These are phyloP conservation scores for Athrips mouffetella DNA, from an alignment of 2,888 invertebrate species.

Conservation along the genomic window DNA sequence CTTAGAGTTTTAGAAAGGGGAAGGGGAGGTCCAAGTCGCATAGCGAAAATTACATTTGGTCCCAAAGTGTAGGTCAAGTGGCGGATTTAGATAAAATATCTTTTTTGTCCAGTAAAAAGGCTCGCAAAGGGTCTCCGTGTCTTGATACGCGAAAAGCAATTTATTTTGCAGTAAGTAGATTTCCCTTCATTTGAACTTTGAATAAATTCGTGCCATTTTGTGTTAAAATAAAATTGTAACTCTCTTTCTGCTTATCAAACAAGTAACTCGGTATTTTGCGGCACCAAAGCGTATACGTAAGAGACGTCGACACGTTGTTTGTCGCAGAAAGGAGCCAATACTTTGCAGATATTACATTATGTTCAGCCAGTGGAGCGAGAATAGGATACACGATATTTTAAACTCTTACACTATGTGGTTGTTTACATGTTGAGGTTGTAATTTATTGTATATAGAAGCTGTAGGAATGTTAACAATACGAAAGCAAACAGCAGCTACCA, in stretches of 20 bases:
- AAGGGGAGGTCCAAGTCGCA: constrained; percentile 22
- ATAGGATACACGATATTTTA: background rate
- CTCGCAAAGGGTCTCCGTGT: background rate
- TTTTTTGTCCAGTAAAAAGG: constrained; percentile 10
- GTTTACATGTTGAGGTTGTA: no score
- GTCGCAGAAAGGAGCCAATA: background rate
- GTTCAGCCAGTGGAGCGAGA: background rate
- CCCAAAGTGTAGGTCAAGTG: constrained; percentile 18
- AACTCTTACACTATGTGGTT: no score
- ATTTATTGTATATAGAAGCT: background rate
- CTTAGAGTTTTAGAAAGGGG: constrained; percentile 41
- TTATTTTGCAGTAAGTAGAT: constrained; percentile 8
- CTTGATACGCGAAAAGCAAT: constrained; percentile 5
- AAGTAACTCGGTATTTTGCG: no score
- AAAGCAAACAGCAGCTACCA: no score
- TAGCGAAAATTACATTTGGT: constrained; percentile 17
- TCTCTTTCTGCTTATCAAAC: no score
- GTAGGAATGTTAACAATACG: no score
- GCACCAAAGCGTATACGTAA: no score
- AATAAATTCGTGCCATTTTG: no score
- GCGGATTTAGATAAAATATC: constrained; percentile 10
- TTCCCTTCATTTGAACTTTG: background rate
- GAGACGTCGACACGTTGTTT: background rate
- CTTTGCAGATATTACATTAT: background rate
- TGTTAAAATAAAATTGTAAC: background rate